Evolutionary conservation across 2,113 vertebrate species (phyloP).

Genomic region (Pipra filicauda): DNA sequence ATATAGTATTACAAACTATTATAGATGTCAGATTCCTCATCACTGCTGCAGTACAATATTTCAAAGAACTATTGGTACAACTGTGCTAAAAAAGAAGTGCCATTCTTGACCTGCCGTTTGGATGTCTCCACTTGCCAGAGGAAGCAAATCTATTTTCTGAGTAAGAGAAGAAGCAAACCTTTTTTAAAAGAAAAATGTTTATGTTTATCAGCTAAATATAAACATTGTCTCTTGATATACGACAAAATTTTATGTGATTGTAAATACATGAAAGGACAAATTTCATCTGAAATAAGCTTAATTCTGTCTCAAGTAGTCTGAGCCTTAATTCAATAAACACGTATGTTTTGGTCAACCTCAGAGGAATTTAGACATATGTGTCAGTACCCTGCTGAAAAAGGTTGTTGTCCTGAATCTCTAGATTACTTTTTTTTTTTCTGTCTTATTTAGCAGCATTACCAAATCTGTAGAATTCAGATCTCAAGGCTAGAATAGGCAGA

Average conservation of each 20-base stretch:
- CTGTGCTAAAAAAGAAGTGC: neutral
- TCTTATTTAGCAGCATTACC: neutral
- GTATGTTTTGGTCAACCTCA: neutral
- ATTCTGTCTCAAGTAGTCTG: neutral
- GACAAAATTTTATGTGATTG: neutral
- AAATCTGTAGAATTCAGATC: neutral
- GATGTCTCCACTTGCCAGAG: neutral
- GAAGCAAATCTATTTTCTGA: neutral
- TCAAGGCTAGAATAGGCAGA: neutral
- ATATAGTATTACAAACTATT: neutral
- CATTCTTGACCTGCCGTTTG: neutral
- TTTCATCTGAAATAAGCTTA: neutral
- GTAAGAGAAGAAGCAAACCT: neutral
- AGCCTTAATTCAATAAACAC: neutral
- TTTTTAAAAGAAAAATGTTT: neutral
- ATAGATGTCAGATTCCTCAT: neutral
- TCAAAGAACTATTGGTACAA: neutral
- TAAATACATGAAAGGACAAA: neutral
- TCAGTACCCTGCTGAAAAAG: neutral
- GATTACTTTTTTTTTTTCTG: neutral
- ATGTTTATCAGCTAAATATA: neutral
- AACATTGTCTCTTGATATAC: neutral
- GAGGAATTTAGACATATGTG: neutral
- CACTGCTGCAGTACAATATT: neutral
- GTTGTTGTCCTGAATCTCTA: neutral